Conservation (phyloP, 1,140 invertebrate species). For the Conus betulinus region DNA sequence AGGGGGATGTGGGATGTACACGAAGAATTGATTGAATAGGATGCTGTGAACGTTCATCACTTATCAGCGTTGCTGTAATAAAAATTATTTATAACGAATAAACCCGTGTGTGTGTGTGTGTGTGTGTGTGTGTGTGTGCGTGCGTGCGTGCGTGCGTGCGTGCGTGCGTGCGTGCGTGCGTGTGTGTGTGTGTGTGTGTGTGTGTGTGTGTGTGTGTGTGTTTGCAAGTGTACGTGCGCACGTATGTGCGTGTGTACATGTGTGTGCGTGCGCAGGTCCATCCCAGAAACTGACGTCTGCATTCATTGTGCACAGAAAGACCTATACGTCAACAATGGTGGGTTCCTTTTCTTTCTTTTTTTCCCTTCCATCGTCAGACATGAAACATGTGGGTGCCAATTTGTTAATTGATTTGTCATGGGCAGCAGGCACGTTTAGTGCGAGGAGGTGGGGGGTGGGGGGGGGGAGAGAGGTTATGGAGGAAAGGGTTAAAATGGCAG, state of each 20-base stretch:
- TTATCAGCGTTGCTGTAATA: too few species aligned
- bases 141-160: background rate
- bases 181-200: slow-evolving; percentile 13
- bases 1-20: background rate
- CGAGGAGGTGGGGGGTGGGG: background rate
- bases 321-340: background rate
- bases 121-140: slow-evolving; percentile 4
- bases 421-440: background rate
- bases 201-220: background rate
- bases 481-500: too few species aligned
- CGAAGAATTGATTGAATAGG: too few species aligned
- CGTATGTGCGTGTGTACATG: background rate
- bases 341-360: background rate
- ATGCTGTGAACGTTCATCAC: too few species aligned
- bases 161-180: background rate
- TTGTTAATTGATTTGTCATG: slow-evolving; percentile 1
- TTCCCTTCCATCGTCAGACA: background rate
- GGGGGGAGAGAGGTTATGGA: background rate
- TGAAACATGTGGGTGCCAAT: background rate
- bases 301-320: background rate
- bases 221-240: background rate
- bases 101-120: background rate
- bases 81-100: too few species aligned
- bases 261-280: background rate
- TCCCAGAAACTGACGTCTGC: background rate